phyloP scores from a whole-genome alignment of 2,797 vertebrate species.

The Oophaga sylvatica region DNA sequence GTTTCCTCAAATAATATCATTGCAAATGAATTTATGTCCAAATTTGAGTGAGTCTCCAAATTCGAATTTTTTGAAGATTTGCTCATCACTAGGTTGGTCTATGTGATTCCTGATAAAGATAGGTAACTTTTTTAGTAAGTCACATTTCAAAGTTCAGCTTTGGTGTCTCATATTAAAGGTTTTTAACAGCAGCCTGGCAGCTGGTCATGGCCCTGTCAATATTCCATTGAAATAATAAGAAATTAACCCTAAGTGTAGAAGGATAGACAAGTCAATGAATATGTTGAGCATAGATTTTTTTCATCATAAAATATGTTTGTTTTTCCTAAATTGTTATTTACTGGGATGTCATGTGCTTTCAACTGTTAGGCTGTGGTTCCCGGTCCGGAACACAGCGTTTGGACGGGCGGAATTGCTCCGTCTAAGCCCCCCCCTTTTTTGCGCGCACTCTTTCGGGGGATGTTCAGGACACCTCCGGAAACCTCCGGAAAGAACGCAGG shows the following conservation, averaged over 20 bases:
- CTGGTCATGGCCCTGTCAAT: conserved; percentile 18
- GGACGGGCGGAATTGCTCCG: too few species aligned
- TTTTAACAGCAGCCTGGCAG: neutral
- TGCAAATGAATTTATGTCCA: too few species aligned
- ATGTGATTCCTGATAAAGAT: neutral
- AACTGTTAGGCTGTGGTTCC: neutral
- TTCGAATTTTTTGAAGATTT: too few species aligned
- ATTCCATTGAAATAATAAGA: neutral
- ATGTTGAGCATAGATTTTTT: neutral
- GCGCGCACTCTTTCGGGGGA: too few species aligned
- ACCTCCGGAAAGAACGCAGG: too few species aligned
- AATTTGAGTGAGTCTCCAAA: too few species aligned
- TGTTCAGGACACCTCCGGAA: too few species aligned
- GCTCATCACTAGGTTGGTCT: too few species aligned
- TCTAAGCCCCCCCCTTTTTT: too few species aligned
- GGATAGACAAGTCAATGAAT: neutral
- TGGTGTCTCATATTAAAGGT: neutral
- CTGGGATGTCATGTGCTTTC: neutral
- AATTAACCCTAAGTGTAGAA: neutral
- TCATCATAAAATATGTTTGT: neutral
- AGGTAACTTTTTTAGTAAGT: neutral
- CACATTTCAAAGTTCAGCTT: neutral
- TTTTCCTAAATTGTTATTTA: neutral
- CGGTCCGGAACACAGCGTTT: too few species aligned
- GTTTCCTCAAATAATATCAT: too few species aligned